phyloP scores from a whole-genome alignment of 2,888 invertebrate species.

The Teleiodes luculella region DNA sequence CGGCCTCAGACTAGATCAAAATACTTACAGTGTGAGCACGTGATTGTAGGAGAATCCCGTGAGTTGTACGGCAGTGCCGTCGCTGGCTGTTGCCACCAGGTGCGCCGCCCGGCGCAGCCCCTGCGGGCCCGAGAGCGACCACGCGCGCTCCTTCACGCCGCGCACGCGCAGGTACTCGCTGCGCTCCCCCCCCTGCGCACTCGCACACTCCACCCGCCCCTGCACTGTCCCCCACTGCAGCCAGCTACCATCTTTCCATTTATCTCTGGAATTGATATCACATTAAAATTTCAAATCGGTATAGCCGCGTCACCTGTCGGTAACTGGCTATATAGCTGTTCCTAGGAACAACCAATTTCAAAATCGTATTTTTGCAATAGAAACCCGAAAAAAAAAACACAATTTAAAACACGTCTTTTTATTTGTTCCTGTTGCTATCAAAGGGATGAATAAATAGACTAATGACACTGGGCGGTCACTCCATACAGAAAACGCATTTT shows the following conservation, averaged over 20 bases:
- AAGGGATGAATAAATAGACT: too few relatives aligned
- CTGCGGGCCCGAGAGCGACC: constrained; percentile 47
- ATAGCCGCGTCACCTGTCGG: too few relatives aligned
- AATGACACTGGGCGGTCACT: too few relatives aligned
- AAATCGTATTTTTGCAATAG: too few relatives aligned
- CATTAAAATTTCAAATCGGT: too few relatives aligned
- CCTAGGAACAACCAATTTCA: too few relatives aligned
- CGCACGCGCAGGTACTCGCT: constrained; percentile 69
- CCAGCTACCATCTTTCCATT: constrained; percentile 69
- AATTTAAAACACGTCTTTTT: too few relatives aligned
- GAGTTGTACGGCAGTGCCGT: constrained; percentile 79
- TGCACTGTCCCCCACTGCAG: constrained; percentile 81
- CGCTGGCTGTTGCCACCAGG: constrained; percentile 59
- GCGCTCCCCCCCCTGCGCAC: constrained; percentile 49
- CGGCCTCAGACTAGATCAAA: too few relatives aligned
- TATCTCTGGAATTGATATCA: constrained; percentile 41
- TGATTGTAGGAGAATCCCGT: constrained; percentile 71
- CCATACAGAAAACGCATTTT: too few relatives aligned
- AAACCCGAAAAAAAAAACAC: too few relatives aligned
- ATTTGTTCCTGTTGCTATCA: too few relatives aligned
- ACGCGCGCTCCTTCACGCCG: constrained; percentile 68
- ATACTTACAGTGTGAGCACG: constrained; percentile 77
- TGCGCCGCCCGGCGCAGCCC: constrained; percentile 47
- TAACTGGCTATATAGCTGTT: too few relatives aligned
- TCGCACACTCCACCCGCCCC: constrained; percentile 75